A percentile compares a stretch with the other conserved stretches of the same genome.
These are phyloP conservation scores for Isurus oxyrinchus DNA, from an alignment of 2,113 vertebrate species.

Conservation along the genomic window DNA sequence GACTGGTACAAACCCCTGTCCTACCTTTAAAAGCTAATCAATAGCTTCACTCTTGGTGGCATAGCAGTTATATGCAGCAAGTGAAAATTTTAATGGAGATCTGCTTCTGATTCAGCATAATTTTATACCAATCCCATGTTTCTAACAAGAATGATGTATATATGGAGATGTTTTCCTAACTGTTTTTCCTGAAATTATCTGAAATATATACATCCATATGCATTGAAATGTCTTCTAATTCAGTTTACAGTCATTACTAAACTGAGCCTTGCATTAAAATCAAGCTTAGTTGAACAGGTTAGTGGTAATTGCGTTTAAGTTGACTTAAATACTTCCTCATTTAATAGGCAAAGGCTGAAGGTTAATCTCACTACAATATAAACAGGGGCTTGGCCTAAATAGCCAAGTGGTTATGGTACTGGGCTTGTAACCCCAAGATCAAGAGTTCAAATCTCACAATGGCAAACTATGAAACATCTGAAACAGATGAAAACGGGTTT, in stretches of 20 bases:
- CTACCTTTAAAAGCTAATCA: not conserved
- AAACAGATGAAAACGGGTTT: too few species aligned
- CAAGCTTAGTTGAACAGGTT: not conserved
- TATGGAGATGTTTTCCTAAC: not conserved
- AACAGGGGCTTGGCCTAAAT: too few species aligned
- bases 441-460: too few species aligned
- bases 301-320: not conserved
- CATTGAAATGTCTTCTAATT: not conserved
- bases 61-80: not conserved
- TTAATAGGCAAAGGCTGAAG: not conserved
- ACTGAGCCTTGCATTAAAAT: not conserved
- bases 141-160: not conserved
- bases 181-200: not conserved
- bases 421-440: too few species aligned
- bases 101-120: not conserved
- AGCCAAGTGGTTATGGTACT: too few species aligned
- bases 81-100: not conserved
- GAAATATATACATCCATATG: not conserved
- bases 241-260: not conserved
- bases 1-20: not conserved
- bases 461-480: too few species aligned
- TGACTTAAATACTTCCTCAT: not conserved
- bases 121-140: not conserved
- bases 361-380: not conserved
- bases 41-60: not conserved